Percentiles rank a stretch among this genome's conserved stretches.
Evolutionary conservation across 1,140 invertebrate species (phyloP).

Genomic region (Bombus waltoni): DNA sequence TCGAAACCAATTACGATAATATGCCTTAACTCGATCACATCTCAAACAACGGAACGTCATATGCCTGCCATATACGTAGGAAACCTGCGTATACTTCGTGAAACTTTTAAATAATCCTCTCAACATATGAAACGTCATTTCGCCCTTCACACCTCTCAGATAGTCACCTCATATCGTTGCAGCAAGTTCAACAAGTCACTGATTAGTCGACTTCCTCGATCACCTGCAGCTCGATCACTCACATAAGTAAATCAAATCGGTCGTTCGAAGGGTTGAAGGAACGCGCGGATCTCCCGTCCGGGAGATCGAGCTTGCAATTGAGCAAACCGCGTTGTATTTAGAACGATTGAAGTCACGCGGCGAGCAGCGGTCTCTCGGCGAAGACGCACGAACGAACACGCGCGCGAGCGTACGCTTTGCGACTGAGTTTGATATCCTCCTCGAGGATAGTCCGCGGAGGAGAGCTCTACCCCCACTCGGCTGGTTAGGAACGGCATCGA

Average conservation of each 20-base stretch:
- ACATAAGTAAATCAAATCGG: not conserved
- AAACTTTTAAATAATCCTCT: not conserved
- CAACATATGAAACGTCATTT: not conserved
- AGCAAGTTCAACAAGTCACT: slow-evolving; percentile 28
- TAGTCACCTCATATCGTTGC: slow-evolving; percentile 27
- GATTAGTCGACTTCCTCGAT: not conserved
- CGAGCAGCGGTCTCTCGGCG: not conserved
- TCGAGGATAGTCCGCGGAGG: slow-evolving; percentile 60
- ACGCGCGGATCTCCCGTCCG: not conserved
- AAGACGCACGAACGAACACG: slow-evolving; percentile 22
- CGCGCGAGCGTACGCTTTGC: slow-evolving; percentile 67
- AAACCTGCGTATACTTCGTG: no score
- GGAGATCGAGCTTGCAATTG: no score
- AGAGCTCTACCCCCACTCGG: slow-evolving; percentile 59
- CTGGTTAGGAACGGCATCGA: slow-evolving; percentile 46
- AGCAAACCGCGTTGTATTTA: not conserved
- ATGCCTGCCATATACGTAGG: no score
- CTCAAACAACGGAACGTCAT: no score
- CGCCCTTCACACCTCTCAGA: not conserved
- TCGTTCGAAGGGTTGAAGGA: not conserved
- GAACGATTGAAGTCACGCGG: not conserved
- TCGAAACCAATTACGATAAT: no score
- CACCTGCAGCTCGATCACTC: not conserved
- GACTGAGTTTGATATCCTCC: slow-evolving; percentile 68
- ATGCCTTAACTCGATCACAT: no score